A percentile compares a stretch with the other conserved stretches of the same genome.
Evolutionary conservation across 2,113 vertebrate genomes (phyloP).

Genomic region (rabbit (Oryctolagus cuniculus)): mOryCun1.1 NC_091434.1:103027001-103027500

Average conservation of each 20-base stretch:
- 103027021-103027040: conserved; percentile 45
- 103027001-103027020: not conserved
- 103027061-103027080: conserved; percentile 54
- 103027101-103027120: conserved; percentile 73
- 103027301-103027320: conserved; percentile 45
- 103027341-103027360: not conserved
- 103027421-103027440: not conserved
- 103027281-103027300: conserved; percentile 36
- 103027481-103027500: not conserved
- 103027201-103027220: conserved; percentile 75
- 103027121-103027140: conserved; percentile 60
- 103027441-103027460: conserved; percentile 50
- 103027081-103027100: conserved; percentile 29
- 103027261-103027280: conserved; percentile 67
- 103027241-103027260: conserved; percentile 75
- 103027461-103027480: not conserved
- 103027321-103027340: conserved; percentile 10
- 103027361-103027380: not conserved
- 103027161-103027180: conserved; percentile 72
- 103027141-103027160: conserved; percentile 65
- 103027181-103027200: conserved; percentile 69
- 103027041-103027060: not conserved
- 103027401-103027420: conserved; percentile 10
- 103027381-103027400: not conserved
- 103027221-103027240: conserved; percentile 67